Base-by-base conservation (phyloP, 92 coral and sea anemone species). In the Porites divaricata region DNA sequence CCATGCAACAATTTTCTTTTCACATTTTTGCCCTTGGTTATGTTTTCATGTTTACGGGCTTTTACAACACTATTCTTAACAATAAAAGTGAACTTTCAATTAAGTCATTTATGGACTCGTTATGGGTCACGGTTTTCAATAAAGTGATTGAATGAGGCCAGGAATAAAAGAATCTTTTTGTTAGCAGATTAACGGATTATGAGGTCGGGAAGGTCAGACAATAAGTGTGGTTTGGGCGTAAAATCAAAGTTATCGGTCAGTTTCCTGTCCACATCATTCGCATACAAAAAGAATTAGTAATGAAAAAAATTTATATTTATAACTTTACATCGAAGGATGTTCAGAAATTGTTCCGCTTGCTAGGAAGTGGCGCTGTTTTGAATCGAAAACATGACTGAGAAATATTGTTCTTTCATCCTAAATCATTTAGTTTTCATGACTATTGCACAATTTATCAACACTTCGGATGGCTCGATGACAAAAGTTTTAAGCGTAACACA, bases 171-270 rank as follows among this genome's bases (percentile, higher is more conserved):
- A 3, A 35, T 35, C 45, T 0, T 35, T 35, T 35, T 35, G 4
- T 35, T 4, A 35, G 45, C 45, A 35, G 45, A 35, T 35, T 35
- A 35, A 35, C 3, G 3, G 45, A 35, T 35, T 35, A 35, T 35
- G 45, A 35, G 45, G 72, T 15, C 49, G 50, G 67, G 35, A 51
- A 66, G 71, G 61, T 82, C 57, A 49, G 66, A 58, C 68, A 20
- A 13, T 21, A 26, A 54, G 2, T 17, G 72, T 22, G 86, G 79
- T 72, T 82, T 72, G 86, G 86, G 86, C 79, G 86, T 82, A 48
- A 61, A 73, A 17, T 48, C 21, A 23, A 63, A 62, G 6, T 16
- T 72, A 16, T 82, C 70, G 8, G 61, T 17, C 23, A 19, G 52
- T 73, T 82, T 82, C 86, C 86, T 59, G 78, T 41, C 23, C 57